Base-by-base conservation (phyloP, 2,888 invertebrate genomes). In the Lochmaea capreae region DNA sequence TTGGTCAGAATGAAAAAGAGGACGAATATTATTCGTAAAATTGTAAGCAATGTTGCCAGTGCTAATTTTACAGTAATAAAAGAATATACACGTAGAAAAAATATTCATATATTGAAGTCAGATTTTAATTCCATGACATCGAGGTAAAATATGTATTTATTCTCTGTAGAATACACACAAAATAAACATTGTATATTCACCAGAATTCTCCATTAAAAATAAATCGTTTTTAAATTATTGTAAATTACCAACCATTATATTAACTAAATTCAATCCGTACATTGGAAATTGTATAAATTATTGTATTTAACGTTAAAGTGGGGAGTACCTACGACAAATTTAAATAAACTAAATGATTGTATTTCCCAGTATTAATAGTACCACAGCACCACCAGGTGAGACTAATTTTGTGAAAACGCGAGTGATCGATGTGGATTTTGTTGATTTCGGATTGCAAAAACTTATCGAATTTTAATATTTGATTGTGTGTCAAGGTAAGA, bases 281-380 rank as follows among this genome's bases (percentile, higher is more conserved):
- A 22, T 58, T 26, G 22, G 11, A 22, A 33, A 39, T 33, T n/a
- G 39, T 33, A 33, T 33, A 59, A 59, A 26, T 59, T 59, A 18
- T 10, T 54, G 16, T 18, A 18, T 16, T 54, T 54, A 54, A 54
- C 54, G 8, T 10, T 10, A 54, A 54, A 54, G 54, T 54, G 62
- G 62, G 62, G 62, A 18, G 16, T 42, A 46, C 46, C 46, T 46
- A 42, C 43, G 62, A 63, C 43, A 63, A 63, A 63, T 42, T 63
- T 59, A 14, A 59, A 22, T 33, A n/a, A 62, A 63, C 42, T 22
- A 39, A 61, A 61, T 33, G 42, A 39, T 33, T 14, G 62, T 63
- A 43, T 63, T 54, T 63, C 42, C 16, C 62, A 63, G 62, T 43
- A 63, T 18, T 43, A 43, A 14, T 42, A 43, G 42, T 63, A n/a